A percentile compares a stretch with the other conserved stretches of the same genome.
Evolutionary conservation across 2,113 vertebrate species (phyloP).

Genomic region (Xiphorhynchus elegans): DNA sequence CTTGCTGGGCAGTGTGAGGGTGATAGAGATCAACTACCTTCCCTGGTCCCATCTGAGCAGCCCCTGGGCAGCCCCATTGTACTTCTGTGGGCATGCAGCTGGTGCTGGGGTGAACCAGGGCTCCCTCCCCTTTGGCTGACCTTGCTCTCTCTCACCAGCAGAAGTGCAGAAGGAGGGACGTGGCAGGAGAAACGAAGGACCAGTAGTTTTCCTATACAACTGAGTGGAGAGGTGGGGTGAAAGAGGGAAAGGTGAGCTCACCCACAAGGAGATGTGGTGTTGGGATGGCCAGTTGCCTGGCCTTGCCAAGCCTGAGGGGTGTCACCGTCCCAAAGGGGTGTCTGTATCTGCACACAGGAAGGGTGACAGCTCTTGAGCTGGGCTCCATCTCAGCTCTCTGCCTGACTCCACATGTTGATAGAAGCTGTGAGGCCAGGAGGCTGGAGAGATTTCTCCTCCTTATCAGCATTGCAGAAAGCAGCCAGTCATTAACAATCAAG

Average conservation of each 20-base stretch:
- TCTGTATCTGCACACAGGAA: accelerated
- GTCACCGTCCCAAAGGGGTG: accelerated
- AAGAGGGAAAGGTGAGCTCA: background rate
- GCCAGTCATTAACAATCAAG: background rate
- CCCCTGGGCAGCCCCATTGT: background rate
- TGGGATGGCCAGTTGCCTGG: background rate
- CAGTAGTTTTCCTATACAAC: background rate
- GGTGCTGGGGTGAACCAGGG: background rate
- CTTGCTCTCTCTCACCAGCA: background rate
- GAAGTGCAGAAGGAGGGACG: background rate
- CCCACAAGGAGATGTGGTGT: accelerated
- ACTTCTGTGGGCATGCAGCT: background rate
- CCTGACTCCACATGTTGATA: accelerated
- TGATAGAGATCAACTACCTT: background rate
- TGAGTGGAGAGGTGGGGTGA: background rate
- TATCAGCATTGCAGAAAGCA: background rate
- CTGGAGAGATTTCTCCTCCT: background rate
- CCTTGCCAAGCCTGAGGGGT: background rate
- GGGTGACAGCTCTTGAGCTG: background rate
- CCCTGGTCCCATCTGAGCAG: background rate
- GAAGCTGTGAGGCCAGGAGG: background rate
- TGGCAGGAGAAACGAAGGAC: background rate
- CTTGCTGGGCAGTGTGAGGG: background rate
- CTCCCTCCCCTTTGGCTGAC: background rate
- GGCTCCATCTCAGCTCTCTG: background rate